Evolutionary conservation across 2,113 vertebrate genomes (phyloP), one percentile per base, ranked within the genome.

Genomic region (Oreochromis tanganicae): DNA sequence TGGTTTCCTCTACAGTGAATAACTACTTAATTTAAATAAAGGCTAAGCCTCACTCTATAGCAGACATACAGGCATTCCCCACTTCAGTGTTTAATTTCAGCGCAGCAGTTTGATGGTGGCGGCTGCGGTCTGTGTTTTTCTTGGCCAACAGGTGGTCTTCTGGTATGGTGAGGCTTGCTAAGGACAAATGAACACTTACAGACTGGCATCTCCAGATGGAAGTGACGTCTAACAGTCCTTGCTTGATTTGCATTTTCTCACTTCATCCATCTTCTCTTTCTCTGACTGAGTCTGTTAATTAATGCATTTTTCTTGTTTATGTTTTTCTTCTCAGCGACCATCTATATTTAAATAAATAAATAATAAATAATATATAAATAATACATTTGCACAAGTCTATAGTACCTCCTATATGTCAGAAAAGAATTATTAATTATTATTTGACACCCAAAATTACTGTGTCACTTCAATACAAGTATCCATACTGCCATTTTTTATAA

Each of bases 171-270:
- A 59, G 83, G 88, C 91, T 89, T 86, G 34, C 56, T 50, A 80
- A 92, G 89, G 79, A 84, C 81, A 73, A 79, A 81, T 85, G 75
- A 86, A 79, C 87, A 50, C 78, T 73, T 81, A 91, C 87, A 88
- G 91, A 54, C 88, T 88, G 91, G 75, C 89, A 83, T 82, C 81
- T 91, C 91, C 92, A 93, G 88, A 94, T 92, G 93, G 91, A 92
- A 75, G 79, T 81, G 83, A 91, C 66, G 63, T 78, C 71, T 78
- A 83, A 87, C 85, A 83, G 61, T 54, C 82, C 29, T 57, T 9
- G 46, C 66, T 66, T 79, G 43, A 85, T 88, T 84, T 81, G 55
- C 61, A 78, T 41, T 87, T 36, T 7, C 16, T 78, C 36, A 81
- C 84, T 17, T 87, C 54, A 52, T 86, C 66, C 19, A 46, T 84